Evolutionary conservation across 2,113 vertebrate species (phyloP), one percentile per base, ranked within the genome.

Genomic region (Oryzias celebensis): DNA sequence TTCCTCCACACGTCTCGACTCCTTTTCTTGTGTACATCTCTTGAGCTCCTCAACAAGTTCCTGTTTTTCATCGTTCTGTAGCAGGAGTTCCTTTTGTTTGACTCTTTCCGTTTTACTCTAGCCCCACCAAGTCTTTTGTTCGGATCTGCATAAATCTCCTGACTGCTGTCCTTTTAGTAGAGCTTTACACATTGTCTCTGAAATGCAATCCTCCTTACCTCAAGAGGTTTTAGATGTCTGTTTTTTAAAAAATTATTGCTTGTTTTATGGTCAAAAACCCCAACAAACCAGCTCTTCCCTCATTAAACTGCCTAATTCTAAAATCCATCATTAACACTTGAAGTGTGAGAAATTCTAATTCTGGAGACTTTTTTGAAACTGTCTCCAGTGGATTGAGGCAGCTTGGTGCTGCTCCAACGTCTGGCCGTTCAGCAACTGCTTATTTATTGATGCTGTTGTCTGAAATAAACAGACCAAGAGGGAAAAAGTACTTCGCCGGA

Each of bases 11-110:
- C 43, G 59, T 52, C 36, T 70, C 26, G 22, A 48, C 56, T 60
- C 41, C 61, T 68, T 66, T 76, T 72, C 54, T 70, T 78, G 55
- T 78, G 62, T 56, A 31, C 57, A 23, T 48, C 44, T 13, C 53
- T 69, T 65, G 13, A 46, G 58, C 47, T 52, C 46, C 42, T 44
- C 53, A 36, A 46, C 28, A 51, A 59, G 17, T 63, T 69, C 64
- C 14, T 15, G 28, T 24, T 23, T 51, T 52, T 62, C 24, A 28
- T 48, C 6, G 14, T 48, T 49, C 50, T 67, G 58, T 1, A 12
- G 5, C 24, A 58, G 14, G 12, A 59, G 55, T 23, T 41, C 48
- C 43, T 57, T 64, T 52, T 59, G 31, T 69, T 42, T 23, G 2
- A 22, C 13, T 26, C 52, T 73, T 51, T 52, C 59, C 20, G 24